Evolutionary conservation across 2,888 invertebrate species (phyloP).

Genomic region (Hyppa rectilinea): DNA sequence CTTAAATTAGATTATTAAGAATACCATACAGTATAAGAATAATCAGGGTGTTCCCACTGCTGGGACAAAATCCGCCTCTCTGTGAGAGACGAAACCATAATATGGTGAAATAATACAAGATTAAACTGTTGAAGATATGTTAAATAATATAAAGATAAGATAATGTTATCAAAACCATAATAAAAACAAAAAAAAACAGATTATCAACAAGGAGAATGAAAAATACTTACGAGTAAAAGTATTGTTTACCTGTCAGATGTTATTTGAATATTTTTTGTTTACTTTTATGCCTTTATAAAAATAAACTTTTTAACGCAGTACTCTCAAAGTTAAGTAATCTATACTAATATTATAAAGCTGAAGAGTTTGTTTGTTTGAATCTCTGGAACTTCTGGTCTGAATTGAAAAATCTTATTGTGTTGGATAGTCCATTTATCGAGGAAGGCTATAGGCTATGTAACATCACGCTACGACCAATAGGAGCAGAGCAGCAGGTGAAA

Average conservation of each 20-base stretch:
- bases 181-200: slow-evolving; percentile 19
- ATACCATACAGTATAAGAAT: background rate
- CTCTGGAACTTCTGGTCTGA: too few relatives aligned
- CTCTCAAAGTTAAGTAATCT: too few relatives aligned
- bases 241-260: background rate
- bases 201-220: background rate
- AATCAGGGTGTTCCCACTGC: background rate
- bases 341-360: too few relatives aligned
- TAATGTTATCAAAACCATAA: slow-evolving; percentile 25
- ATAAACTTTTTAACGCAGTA: background rate
- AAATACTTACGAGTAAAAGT: background rate
- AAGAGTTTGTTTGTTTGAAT: too few relatives aligned
- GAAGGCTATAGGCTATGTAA: too few relatives aligned
- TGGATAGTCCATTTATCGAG: too few relatives aligned
- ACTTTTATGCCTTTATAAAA: background rate
- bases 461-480: too few relatives aligned
- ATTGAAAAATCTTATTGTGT: too few relatives aligned
- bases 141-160: background rate
- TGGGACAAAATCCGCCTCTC: background rate
- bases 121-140: background rate
- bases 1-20: background rate
- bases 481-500: too few relatives aligned
- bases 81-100: background rate
- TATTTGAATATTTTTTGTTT: background rate
- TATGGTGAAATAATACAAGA: background rate